Percentiles rank a stretch among this genome's conserved stretches.
Evolutionary conservation across 1,140 invertebrate species (phyloP).

Genomic region (Mya arenaria): DNA sequence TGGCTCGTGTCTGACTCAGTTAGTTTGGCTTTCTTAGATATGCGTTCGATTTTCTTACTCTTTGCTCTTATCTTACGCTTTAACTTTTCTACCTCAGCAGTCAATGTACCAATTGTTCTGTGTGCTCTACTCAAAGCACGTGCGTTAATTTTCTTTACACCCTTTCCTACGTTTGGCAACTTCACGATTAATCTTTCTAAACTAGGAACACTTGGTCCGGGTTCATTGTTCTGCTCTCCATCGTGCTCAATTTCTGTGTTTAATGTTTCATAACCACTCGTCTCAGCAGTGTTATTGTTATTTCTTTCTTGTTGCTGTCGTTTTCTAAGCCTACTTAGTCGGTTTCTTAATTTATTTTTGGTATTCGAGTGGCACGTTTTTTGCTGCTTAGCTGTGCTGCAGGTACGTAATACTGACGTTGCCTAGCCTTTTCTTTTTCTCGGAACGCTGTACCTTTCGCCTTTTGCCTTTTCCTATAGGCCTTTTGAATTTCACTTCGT

Average conservation of each 20-base stretch:
- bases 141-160: neutral
- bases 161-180: neutral
- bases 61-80: too few relatives aligned
- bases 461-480: constrained; percentile 21
- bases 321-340: constrained; percentile 13
- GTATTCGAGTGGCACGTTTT: too few relatives aligned
- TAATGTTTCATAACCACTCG: constrained; percentile 3
- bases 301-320: neutral
- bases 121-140: neutral
- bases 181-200: neutral
- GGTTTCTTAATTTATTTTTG: constrained; percentile 35
- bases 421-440: constrained; percentile 16
- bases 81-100: too few relatives aligned
- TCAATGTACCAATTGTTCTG: too few relatives aligned
- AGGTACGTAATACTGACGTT: constrained; percentile 5
- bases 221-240: neutral
- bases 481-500: too few relatives aligned
- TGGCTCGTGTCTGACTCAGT: neutral
- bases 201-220: neutral
- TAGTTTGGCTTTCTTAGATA: neutral
- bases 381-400: too few relatives aligned
- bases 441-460: constrained; percentile 19
- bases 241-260: neutral
- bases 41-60: neutral
- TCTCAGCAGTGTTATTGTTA: neutral